A percentile compares a stretch with the other conserved stretches of the same genome.
Conservation (phyloP, 2,797 vertebrate species). For the Podargus strigoides region DNA sequence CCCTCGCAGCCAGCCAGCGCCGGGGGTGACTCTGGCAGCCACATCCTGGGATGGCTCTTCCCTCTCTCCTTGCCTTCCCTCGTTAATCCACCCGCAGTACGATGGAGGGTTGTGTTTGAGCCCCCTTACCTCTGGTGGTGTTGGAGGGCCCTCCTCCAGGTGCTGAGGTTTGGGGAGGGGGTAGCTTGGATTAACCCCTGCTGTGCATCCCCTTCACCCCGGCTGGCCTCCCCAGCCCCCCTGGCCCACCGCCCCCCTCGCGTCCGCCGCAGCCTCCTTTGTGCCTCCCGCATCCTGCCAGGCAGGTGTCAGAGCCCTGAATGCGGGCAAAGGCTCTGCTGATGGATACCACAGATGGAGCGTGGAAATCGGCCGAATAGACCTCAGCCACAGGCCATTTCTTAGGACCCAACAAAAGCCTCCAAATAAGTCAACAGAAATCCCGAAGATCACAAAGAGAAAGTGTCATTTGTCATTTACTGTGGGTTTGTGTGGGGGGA, state of each 20-base stretch:
- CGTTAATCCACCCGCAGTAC: not conserved
- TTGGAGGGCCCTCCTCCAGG: constrained; percentile 78
- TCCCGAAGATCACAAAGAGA: constrained; percentile 92
- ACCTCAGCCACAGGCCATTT: constrained; percentile 88
- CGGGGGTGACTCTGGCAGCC: not conserved
- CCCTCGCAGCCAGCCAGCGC: not conserved
- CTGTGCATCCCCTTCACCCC: constrained; percentile 77
- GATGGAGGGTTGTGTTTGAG: not conserved
- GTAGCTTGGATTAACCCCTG: constrained; percentile 87
- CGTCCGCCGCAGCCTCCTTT: constrained; percentile 79
- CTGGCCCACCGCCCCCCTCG: constrained; percentile 70
- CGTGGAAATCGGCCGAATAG: constrained; percentile 97
- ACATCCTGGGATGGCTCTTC: not conserved
- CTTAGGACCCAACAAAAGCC: constrained; percentile 90
- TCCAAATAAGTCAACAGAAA: constrained; percentile 88
- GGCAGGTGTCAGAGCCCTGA: constrained; percentile 96
- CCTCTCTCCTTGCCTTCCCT: not conserved
- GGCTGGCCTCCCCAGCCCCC: constrained; percentile 23
- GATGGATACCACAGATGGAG: constrained; percentile 99
- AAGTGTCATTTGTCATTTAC: constrained; percentile 95
- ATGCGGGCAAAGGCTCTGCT: constrained; percentile 88
- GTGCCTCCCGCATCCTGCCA: constrained; percentile 86
- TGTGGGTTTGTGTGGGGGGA: constrained; percentile 80
- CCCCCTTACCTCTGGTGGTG: not conserved
- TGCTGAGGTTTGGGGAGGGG: constrained; percentile 83